Evolutionary conservation across 2,888 invertebrate species (phyloP).

Genomic region (Dorcus parallelipipedus): DNA sequence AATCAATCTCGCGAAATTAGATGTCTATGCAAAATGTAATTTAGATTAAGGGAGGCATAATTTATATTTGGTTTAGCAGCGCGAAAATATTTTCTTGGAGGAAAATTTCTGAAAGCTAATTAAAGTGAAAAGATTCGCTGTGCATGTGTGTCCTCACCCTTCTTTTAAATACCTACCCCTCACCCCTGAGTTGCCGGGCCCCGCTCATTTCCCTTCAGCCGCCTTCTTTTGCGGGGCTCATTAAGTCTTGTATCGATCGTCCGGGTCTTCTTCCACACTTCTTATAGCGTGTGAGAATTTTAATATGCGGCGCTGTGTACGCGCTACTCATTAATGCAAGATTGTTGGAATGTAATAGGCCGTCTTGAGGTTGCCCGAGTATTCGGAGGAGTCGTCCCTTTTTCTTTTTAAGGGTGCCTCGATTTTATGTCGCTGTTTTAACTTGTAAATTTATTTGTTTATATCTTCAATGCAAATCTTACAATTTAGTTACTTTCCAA

Average conservation of each 20-base stretch:
- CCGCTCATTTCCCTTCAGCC: slow-evolving; percentile 35
- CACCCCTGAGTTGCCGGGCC: slow-evolving; percentile 5
- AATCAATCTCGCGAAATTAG: no score
- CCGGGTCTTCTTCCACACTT: slow-evolving; percentile 38
- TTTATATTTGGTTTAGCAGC: background rate
- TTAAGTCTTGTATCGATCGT: slow-evolving; percentile 46
- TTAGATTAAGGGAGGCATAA: slow-evolving; percentile 1
- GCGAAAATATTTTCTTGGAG: background rate
- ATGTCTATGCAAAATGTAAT: background rate
- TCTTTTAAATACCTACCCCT: slow-evolving; percentile 27
- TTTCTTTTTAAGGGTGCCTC: background rate
- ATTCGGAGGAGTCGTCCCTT: background rate
- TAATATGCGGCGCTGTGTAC: slow-evolving; percentile 45
- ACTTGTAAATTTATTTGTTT: background rate
- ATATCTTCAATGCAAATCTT: background rate
- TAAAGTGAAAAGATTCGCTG: slow-evolving; percentile 18
- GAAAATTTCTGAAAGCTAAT: slow-evolving; percentile 17
- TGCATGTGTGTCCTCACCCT: slow-evolving; percentile 24
- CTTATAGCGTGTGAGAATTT: slow-evolving; percentile 47
- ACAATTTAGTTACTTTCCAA: background rate
- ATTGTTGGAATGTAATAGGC: slow-evolving; percentile 40
- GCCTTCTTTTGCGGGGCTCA: slow-evolving; percentile 48
- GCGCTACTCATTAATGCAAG: slow-evolving; percentile 47
- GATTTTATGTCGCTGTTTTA: background rate
- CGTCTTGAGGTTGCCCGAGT: slow-evolving; percentile 29